Percentiles rank a stretch among this genome's conserved stretches.
These are phyloP conservation scores for Siderastrea radians DNA, from an alignment of 92 coral and sea anemone species.

Conservation along the genomic window DNA sequence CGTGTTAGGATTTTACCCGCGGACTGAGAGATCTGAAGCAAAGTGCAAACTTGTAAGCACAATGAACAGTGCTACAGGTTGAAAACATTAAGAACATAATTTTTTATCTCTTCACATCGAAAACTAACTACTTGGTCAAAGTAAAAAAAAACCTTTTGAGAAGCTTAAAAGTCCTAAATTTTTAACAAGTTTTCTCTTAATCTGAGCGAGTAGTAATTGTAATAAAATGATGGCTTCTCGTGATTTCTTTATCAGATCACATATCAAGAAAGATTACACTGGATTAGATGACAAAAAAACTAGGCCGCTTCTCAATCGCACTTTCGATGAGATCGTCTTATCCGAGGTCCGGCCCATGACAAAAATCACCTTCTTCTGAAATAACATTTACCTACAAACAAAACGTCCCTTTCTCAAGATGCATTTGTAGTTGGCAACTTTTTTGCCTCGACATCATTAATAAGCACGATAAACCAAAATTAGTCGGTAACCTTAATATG, in stretches of 20 bases:
- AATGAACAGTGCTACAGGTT: background rate
- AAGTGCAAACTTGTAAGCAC: too few relatives aligned
- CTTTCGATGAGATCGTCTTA: background rate
- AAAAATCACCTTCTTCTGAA: background rate
- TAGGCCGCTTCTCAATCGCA: background rate
- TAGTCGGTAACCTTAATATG: too few relatives aligned
- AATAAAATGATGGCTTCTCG: background rate
- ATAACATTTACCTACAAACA: background rate
- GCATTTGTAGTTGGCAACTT: too few relatives aligned
- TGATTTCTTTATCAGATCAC: background rate
- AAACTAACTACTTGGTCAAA: too few relatives aligned
- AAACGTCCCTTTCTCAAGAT: background rate
- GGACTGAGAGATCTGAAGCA: too few relatives aligned
- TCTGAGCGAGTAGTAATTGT: background rate
- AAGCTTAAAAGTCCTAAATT: too few relatives aligned
- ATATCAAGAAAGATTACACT: background rate
- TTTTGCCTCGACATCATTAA: too few relatives aligned
- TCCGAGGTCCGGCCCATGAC: background rate
- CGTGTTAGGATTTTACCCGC: too few relatives aligned
- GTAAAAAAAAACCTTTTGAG: too few relatives aligned
- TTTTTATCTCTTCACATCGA: background rate
- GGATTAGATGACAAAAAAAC: background rate
- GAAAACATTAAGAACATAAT: background rate
- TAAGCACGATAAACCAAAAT: too few relatives aligned
- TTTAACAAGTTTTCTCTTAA: background rate